Percentiles rank a stretch among this genome's conserved stretches.
phyloP scores from a whole-genome alignment of 2,888 invertebrate species.

The Lordiphosa andalusiaca region DNA sequence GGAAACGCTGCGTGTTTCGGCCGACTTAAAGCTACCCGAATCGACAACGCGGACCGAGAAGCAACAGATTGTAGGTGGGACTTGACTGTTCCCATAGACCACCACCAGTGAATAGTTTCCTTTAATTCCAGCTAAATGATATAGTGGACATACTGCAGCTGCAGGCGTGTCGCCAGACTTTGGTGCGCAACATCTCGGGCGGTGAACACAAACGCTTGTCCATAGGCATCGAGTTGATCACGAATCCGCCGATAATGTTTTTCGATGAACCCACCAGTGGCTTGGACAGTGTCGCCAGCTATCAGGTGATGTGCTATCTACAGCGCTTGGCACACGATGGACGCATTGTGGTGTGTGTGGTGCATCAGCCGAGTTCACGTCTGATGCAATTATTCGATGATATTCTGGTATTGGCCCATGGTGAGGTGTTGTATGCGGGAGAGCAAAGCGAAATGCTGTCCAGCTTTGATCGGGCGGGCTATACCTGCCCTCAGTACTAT shows the following conservation, averaged over 20 bases:
- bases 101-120: constrained; percentile 26
- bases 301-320: constrained; percentile 89
- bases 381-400: constrained; percentile 93
- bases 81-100: too few relatives aligned
- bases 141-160: constrained; percentile 89
- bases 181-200: constrained; percentile 88
- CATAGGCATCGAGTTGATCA: constrained; percentile 93
- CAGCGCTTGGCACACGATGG: constrained; percentile 90
- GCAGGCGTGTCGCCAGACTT: constrained; percentile 84
- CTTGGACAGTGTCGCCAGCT: constrained; percentile 89
- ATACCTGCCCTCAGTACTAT: constrained; percentile 91
- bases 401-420: constrained; percentile 89
- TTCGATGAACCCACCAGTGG: constrained; percentile 96
- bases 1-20: constrained; percentile 91
- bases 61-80: constrained; percentile 83
- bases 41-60: constrained; percentile 84
- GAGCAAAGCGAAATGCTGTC: constrained; percentile 86
- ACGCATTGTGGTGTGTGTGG: constrained; percentile 91
- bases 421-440: constrained; percentile 89
- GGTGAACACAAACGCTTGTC: constrained; percentile 94
- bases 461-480: constrained; percentile 85
- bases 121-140: constrained; percentile 85
- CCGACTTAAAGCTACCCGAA: constrained; percentile 89
- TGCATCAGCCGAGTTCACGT: constrained; percentile 94
- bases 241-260: constrained; percentile 95